Percentiles rank a stretch among this genome's conserved stretches.
phyloP scores from a whole-genome alignment of 2,888 invertebrate species.

The Dicyrtoma fusca region DNA sequence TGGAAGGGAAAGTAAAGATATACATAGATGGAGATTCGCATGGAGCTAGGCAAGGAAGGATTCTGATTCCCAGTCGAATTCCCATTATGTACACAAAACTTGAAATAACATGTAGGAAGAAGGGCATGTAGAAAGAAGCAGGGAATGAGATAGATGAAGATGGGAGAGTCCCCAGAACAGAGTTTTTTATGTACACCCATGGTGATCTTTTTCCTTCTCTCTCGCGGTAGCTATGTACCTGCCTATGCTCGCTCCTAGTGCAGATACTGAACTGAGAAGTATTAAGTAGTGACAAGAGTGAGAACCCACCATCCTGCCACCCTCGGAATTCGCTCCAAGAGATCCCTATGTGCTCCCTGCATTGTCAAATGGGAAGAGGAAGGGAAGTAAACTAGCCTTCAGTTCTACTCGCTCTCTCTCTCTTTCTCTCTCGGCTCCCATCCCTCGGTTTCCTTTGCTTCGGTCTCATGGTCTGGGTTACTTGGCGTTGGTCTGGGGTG shows the following conservation, averaged over 20 bases:
- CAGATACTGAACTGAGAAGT: neutral
- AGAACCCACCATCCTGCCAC: no score
- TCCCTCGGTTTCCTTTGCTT: neutral
- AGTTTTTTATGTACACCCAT: no score
- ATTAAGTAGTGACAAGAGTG: no score
- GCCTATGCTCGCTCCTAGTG: neutral
- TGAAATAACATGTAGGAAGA: slow-evolving; percentile 46
- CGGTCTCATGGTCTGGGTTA: neutral
- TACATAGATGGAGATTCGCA: neutral
- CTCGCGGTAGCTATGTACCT: neutral
- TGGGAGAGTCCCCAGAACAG: neutral
- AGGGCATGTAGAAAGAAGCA: neutral
- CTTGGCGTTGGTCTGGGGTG: neutral
- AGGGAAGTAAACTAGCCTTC: neutral
- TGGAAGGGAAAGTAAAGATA: slow-evolving; percentile 17
- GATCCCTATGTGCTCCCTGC: no score
- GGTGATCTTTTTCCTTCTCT: no score
- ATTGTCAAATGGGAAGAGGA: neutral
- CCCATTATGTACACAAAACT: slow-evolving; percentile 46
- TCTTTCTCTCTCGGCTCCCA: no score
- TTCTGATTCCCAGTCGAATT: slow-evolving; percentile 49
- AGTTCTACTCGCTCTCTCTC: slow-evolving; percentile 10
- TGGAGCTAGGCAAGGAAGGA: slow-evolving; percentile 22
- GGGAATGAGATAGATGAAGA: neutral
- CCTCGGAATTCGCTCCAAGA: no score